Conservation (phyloP, 2,888 invertebrate genomes). For the Pharmacophagus antenor region DNA sequence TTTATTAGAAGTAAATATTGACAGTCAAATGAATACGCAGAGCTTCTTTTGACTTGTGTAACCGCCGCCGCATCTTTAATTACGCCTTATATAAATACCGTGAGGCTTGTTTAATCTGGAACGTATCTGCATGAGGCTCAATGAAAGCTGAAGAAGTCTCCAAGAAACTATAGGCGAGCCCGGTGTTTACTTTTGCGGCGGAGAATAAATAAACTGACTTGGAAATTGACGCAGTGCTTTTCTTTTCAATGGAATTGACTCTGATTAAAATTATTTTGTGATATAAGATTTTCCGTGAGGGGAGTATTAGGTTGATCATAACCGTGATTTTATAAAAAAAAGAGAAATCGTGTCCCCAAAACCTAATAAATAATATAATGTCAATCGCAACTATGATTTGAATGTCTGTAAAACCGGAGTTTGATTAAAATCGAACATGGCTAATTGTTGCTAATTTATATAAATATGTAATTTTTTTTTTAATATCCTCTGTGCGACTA, state of each 20-base stretch:
- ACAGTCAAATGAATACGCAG: conserved; percentile 73
- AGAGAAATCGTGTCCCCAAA: too few species aligned
- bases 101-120: conserved; percentile 64
- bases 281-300: too few species aligned
- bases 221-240: conserved; percentile 31
- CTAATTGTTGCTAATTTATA: too few species aligned
- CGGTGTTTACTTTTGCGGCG: conserved; percentile 55
- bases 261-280: neutral
- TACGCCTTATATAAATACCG: conserved; percentile 65
- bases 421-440: too few species aligned
- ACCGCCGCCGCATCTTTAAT: conserved; percentile 69
- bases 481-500: too few species aligned
- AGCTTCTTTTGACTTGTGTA: conserved; percentile 69
- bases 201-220: conserved; percentile 52
- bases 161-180: conserved; percentile 66
- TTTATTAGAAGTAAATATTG: conserved; percentile 76
- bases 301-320: neutral
- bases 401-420: too few species aligned
- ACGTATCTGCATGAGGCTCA: conserved; percentile 71
- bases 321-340: neutral
- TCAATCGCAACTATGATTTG: too few species aligned
- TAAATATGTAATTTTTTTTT: too few species aligned
- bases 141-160: conserved; percentile 73
- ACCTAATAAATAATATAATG: too few species aligned
- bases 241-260: conserved; percentile 37